Percentiles rank a stretch among this genome's conserved stretches.
These are phyloP conservation scores for Cairina moschata DNA, from an alignment of 2,113 vertebrate species.

Conservation along the genomic window DNA sequence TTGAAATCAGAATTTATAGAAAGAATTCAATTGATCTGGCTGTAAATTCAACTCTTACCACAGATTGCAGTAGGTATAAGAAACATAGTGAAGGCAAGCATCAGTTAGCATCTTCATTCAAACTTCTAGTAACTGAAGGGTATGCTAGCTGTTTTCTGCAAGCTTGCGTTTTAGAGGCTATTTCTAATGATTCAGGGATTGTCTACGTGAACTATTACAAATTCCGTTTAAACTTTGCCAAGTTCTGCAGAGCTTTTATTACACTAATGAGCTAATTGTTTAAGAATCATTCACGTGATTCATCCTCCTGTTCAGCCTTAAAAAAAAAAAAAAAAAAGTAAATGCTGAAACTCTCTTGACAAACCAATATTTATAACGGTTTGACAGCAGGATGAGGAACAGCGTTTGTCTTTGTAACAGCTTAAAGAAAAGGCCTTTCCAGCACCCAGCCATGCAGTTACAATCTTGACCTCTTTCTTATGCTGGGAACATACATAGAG, in stretches of 20 bases:
- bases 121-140: not conserved
- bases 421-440: constrained; percentile 79
- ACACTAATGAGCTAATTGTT: constrained; percentile 72
- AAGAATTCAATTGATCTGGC: not conserved
- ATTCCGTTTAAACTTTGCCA: constrained; percentile 36
- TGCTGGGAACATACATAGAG: constrained; percentile 74
- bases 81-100: not conserved
- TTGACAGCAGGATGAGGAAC: constrained; percentile 77
- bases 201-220: constrained; percentile 11
- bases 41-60: not conserved
- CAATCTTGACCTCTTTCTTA: constrained; percentile 82
- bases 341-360: constrained; percentile 71
- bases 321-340: not conserved
- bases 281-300: constrained; percentile 69
- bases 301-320: constrained; percentile 42
- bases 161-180: constrained; percentile 12
- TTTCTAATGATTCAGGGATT: not conserved
- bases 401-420: constrained; percentile 78
- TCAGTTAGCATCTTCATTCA: not conserved
- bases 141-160: not conserved
- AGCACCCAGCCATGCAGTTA: constrained; percentile 75
- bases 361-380: constrained; percentile 79
- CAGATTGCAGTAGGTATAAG: not conserved
- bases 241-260: constrained; percentile 52
- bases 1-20: not conserved